A percentile compares a stretch with the other conserved stretches of the same genome.
These are phyloP conservation scores for Neodon shergylaensis DNA, from an alignment of 2,113 vertebrate species.

Conservation along the genomic window DNA sequence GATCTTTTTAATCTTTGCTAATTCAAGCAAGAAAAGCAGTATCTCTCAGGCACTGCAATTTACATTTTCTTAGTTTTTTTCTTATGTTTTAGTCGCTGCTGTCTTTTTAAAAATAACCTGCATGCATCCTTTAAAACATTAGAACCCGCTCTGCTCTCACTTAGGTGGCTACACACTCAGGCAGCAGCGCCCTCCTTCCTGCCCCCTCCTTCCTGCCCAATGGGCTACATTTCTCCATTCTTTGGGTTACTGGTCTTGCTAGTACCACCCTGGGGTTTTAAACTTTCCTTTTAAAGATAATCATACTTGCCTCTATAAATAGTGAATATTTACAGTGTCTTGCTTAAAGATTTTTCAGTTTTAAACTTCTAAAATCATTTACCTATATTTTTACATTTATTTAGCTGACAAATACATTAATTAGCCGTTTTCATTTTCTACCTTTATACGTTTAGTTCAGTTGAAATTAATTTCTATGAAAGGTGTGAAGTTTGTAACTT, in stretches of 20 bases:
- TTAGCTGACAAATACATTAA: neutral
- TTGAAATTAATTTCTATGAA: slow-evolving; percentile 58
- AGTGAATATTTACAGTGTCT: neutral
- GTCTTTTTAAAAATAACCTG: neutral
- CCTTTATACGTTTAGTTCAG: slow-evolving; percentile 12
- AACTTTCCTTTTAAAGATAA: neutral
- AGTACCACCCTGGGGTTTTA: neutral
- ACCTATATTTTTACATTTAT: slow-evolving; percentile 33
- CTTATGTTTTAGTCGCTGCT: neutral
- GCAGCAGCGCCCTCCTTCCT: neutral
- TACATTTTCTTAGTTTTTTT: slow-evolving; percentile 30
- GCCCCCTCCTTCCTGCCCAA: neutral
- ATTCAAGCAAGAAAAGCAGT: slow-evolving; percentile 10
- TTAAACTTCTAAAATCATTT: slow-evolving; percentile 8
- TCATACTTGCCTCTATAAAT: slow-evolving; percentile 11
- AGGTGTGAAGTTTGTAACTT: neutral
- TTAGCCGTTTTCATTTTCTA: slow-evolving; percentile 37
- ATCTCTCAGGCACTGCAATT: slow-evolving; percentile 26
- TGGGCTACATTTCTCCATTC: neutral
- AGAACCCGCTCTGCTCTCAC: neutral
- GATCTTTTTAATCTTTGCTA: slow-evolving; percentile 30
- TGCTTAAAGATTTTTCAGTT: slow-evolving; percentile 16
- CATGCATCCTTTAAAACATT: neutral
- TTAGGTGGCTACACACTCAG: slow-evolving; percentile 52
- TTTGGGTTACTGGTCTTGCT: neutral